phyloP scores from a whole-genome alignment of 2,888 invertebrate genomes.

The Pediacus dermestoides region DNA sequence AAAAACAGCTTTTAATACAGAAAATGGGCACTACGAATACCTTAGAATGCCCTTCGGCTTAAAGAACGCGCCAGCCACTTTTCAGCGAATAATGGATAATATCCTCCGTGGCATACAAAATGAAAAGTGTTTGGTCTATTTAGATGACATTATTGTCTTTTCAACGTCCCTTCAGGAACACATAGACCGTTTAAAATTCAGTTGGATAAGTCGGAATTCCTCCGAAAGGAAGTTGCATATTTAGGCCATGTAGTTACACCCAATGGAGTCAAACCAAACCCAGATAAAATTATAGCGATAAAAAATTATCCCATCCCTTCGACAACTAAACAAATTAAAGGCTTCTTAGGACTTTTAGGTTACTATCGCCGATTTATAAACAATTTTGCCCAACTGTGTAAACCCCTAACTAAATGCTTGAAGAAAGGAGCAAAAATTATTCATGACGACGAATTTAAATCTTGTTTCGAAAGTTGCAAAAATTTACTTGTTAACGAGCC shows the following conservation, averaged over 20 bases:
- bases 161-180: conserved; percentile 14
- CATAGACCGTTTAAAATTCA: conserved; percentile 19
- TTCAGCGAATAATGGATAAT: conserved; percentile 18
- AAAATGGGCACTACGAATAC: conserved; percentile 19
- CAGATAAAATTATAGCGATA: conserved; percentile 14
- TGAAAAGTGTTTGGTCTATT: conserved; percentile 15
- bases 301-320: conserved; percentile 13
- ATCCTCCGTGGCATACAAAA: conserved; percentile 17
- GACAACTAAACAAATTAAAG: conserved; percentile 14
- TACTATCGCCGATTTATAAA: conserved; percentile 13
- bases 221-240: conserved; percentile 19
- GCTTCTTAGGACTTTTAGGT: conserved; percentile 19
- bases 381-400: conserved; percentile 13
- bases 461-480: conserved; percentile 21
- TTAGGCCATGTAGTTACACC: conserved; percentile 16
- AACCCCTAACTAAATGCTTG: conserved; percentile 18
- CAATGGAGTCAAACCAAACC: conserved; percentile 19
- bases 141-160: conserved; percentile 15
- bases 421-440: conserved; percentile 19
- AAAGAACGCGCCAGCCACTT: conserved; percentile 17
- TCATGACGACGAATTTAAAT: conserved; percentile 15
- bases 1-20: conserved; percentile 18
- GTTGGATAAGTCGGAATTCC: conserved; percentile 19
- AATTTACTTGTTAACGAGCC: conserved; percentile 21
- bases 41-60: conserved; percentile 30